Percentiles rank a stretch among this genome's conserved stretches.
Conservation (phyloP, 2,888 invertebrate genomes). For the Tachina lurida region DNA sequence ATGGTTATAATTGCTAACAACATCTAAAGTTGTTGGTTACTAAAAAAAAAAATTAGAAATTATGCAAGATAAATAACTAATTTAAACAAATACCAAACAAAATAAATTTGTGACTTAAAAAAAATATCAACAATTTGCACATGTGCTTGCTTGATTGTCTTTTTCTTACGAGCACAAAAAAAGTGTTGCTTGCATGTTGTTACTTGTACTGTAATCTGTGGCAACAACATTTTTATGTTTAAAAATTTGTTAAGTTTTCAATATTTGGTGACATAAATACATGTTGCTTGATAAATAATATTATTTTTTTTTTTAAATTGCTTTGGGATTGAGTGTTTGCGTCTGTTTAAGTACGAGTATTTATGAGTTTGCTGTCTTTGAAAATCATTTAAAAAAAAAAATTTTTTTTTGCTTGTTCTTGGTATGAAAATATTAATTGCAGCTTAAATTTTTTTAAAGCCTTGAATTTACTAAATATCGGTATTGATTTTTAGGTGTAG, state of each 20-base stretch:
- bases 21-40: constrained; percentile 32
- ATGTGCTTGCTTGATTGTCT: constrained; percentile 61
- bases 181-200: constrained; percentile 44
- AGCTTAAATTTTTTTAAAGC: constrained; percentile 43
- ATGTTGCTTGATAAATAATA: constrained; percentile 59
- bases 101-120: constrained; percentile 43
- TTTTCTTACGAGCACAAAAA: neutral
- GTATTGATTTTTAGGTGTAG: constrained; percentile 23
- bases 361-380: constrained; percentile 17
- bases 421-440: constrained; percentile 11
- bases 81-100: constrained; percentile 62
- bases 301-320: constrained; percentile 29
- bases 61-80: constrained; percentile 66
- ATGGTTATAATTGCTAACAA: constrained; percentile 66
- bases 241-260: constrained; percentile 69
- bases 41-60: constrained; percentile 13
- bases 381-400: neutral
- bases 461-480: constrained; percentile 41
- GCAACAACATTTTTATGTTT: constrained; percentile 57
- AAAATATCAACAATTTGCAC: constrained; percentile 47
- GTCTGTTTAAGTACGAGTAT: constrained; percentile 17
- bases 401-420: constrained; percentile 15
- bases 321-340: constrained; percentile 38
- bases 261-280: constrained; percentile 72
- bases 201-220: constrained; percentile 45